Percentiles rank a stretch among this genome's conserved stretches.
Evolutionary conservation across 2,113 vertebrate genomes (phyloP).

Genomic region (Indicator maculatus): DNA sequence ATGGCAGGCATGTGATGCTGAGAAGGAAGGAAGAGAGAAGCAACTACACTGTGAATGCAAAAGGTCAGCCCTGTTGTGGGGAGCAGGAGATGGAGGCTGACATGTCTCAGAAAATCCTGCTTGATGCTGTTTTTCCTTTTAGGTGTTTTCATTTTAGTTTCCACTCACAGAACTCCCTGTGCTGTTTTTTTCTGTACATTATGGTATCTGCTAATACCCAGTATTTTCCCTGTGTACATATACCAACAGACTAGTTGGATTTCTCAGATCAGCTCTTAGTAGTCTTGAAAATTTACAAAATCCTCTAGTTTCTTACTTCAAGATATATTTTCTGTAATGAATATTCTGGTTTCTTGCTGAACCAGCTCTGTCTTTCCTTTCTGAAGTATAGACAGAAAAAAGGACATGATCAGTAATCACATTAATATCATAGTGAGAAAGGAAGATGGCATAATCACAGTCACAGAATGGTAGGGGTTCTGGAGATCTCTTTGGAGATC

Average conservation of each 20-base stretch:
- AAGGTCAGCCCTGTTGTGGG: neutral
- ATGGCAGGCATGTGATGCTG: constrained; percentile 14
- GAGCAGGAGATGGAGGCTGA: neutral
- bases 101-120: neutral
- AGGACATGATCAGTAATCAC: neutral
- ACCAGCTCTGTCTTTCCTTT: neutral
- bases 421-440: neutral
- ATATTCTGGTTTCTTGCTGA: neutral
- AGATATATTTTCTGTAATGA: neutral
- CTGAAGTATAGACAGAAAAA: neutral
- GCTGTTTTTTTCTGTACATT: neutral
- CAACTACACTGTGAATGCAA: neutral
- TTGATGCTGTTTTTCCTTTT: neutral
- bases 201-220: neutral
- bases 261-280: neutral
- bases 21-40: neutral
- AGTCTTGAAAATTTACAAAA: neutral
- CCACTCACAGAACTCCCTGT: neutral
- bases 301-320: neutral
- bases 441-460: neutral
- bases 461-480: too few species aligned
- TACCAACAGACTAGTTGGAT: neutral
- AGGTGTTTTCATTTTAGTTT: neutral
- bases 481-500: too few species aligned
- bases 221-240: neutral